These are phyloP conservation scores for Cliona cf. orientalis DNA, from an alignment of 37 sponge, comb jelly and placozoan genomes.

Conservation along the genomic window DNA sequence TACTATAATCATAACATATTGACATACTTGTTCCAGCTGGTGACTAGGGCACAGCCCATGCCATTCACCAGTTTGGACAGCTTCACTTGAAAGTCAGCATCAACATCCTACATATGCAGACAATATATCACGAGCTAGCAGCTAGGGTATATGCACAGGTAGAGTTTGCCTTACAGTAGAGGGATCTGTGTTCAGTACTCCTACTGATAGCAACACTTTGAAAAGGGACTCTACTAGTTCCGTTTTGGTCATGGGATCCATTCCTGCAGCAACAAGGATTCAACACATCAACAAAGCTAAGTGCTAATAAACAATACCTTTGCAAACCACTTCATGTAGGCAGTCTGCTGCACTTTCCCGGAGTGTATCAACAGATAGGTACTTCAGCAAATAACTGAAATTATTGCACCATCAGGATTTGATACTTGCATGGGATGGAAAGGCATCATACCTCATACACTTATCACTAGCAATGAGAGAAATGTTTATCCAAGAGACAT, in stretches of 20 bases:
- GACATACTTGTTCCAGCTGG: constrained; percentile 75
- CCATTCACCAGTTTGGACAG: constrained; percentile 79
- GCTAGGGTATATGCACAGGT: too few species aligned
- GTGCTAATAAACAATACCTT: constrained; percentile 57
- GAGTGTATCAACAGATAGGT: constrained; percentile 47
- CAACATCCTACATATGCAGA: constrained; percentile 39
- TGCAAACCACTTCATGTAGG: constrained; percentile 77
- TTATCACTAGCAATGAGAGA: constrained; percentile 80
- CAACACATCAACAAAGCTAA: background rate
- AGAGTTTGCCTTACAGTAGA: background rate
- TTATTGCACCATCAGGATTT: background rate
- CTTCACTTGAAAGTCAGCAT: constrained; percentile 68
- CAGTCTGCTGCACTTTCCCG: constrained; percentile 81
- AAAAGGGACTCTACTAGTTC: constrained; percentile 76
- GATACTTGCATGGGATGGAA: background rate
- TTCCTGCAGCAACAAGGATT: constrained; percentile 47
- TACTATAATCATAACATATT: background rate
- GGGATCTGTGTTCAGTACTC: constrained; percentile 23
- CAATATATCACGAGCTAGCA: too few species aligned
- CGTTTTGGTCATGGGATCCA: constrained; percentile 83
- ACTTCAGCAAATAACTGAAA: constrained; percentile 77
- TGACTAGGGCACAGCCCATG: constrained; percentile 71
- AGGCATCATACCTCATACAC: constrained; percentile 58
- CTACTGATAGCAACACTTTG: constrained; percentile 57
- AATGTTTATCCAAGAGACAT: constrained; percentile 92